phyloP scores from a whole-genome alignment of 2,797 vertebrate genomes.

The Anomalospiza imberbis region DNA sequence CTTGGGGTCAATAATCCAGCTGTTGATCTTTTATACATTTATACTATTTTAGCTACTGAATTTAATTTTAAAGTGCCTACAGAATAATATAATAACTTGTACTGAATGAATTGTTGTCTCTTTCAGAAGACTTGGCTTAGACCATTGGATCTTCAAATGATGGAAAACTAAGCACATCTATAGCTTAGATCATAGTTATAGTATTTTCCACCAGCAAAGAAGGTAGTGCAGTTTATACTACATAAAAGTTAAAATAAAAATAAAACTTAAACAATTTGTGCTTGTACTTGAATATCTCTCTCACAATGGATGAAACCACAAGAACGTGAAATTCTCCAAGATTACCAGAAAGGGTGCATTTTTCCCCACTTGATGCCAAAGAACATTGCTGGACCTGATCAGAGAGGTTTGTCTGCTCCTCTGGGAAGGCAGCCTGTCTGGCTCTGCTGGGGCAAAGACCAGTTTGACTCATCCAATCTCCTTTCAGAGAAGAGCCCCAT shows the following conservation, averaged over 20 bases:
- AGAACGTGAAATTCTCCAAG: neutral
- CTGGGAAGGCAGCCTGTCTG: neutral
- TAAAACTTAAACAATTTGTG: neutral
- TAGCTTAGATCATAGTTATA: neutral
- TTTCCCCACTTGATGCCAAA: neutral
- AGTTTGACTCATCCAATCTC: neutral
- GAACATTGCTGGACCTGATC: neutral
- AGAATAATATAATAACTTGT: neutral
- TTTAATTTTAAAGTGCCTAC: neutral
- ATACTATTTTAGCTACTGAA: neutral
- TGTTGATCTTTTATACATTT: neutral
- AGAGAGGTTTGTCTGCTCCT: neutral
- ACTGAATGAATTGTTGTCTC: neutral
- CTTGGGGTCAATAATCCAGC: neutral
- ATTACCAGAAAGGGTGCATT: neutral
- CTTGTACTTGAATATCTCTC: neutral
- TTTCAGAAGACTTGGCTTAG: neutral
- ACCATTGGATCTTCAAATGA: neutral
- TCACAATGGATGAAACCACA: neutral
- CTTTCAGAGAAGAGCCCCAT: neutral
- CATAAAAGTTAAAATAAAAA: neutral
- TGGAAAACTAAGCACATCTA: neutral
- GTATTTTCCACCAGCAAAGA: neutral
- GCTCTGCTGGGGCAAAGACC: neutral
- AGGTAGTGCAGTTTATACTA: neutral